phyloP scores from a whole-genome alignment of 2,797 vertebrate genomes.

The Myotis vivesi region DNA sequence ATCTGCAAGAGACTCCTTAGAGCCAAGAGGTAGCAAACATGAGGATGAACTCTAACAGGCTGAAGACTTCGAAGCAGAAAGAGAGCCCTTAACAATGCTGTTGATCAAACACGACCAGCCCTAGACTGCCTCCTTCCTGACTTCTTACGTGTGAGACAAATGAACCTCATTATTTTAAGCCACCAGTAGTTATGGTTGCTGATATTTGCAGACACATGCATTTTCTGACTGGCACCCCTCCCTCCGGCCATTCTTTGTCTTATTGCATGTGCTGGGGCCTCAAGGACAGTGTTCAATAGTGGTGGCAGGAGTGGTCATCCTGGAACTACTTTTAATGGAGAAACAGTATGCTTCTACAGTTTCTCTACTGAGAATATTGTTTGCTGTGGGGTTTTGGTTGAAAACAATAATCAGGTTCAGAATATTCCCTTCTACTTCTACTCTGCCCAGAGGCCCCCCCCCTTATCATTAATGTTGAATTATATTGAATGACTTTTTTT shows the following conservation, averaged over 20 bases:
- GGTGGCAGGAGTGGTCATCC: not conserved
- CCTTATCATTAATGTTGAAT: not conserved
- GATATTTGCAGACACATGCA: not conserved
- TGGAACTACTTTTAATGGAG: not conserved
- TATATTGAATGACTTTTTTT: not conserved
- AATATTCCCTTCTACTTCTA: not conserved
- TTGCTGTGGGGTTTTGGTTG: not conserved
- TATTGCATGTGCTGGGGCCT: not conserved
- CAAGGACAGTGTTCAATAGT: not conserved
- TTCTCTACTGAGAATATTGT: not conserved
- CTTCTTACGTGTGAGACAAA: not conserved
- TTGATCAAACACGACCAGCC: not conserved
- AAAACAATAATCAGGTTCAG: not conserved
- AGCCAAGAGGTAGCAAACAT: not conserved
- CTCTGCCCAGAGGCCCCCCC: not conserved
- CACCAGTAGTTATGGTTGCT: not conserved
- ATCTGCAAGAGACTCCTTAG: not conserved
- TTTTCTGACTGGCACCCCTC: not conserved
- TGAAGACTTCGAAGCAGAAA: not conserved
- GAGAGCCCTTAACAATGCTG: not conserved
- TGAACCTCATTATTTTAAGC: not conserved
- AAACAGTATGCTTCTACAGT: not conserved
- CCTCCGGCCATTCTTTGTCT: not conserved
- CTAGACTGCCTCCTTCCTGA: not conserved
- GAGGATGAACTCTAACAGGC: not conserved